Evolutionary conservation across 2,113 vertebrate genomes (phyloP).

Genomic region (Oenanthe melanoleuca): DNA sequence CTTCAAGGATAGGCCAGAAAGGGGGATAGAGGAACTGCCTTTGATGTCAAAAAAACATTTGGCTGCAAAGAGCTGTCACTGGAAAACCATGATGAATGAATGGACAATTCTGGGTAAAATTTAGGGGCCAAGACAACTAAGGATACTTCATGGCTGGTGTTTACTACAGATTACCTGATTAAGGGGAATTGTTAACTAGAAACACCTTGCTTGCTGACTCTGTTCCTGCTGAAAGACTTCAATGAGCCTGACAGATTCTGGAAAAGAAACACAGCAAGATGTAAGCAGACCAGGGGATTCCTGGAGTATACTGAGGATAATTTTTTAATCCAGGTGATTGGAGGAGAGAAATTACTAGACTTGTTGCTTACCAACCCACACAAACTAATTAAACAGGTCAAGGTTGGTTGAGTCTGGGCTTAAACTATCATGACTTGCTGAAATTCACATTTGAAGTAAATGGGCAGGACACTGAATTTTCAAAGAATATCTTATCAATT

Average conservation of each 20-base stretch:
- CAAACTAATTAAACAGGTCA: neutral
- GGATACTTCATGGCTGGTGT: neutral
- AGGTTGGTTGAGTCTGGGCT: neutral
- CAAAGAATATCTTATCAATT: neutral
- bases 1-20: neutral
- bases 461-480: neutral
- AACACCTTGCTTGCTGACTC: neutral
- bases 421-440: neutral
- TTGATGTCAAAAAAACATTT: neutral
- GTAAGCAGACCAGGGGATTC: neutral
- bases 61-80: neutral
- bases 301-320: neutral
- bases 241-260: no score
- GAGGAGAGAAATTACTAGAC: neutral
- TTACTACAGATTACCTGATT: neutral
- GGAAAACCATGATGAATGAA: neutral
- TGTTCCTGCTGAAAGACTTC: neutral
- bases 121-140: neutral
- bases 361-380: neutral
- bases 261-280: neutral
- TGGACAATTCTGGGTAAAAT: neutral
- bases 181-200: neutral
- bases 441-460: neutral
- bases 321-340: neutral
- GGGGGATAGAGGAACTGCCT: accelerated